phyloP scores from a whole-genome alignment of 1,140 invertebrate genomes.

The Epicauta chinensis region DNA sequence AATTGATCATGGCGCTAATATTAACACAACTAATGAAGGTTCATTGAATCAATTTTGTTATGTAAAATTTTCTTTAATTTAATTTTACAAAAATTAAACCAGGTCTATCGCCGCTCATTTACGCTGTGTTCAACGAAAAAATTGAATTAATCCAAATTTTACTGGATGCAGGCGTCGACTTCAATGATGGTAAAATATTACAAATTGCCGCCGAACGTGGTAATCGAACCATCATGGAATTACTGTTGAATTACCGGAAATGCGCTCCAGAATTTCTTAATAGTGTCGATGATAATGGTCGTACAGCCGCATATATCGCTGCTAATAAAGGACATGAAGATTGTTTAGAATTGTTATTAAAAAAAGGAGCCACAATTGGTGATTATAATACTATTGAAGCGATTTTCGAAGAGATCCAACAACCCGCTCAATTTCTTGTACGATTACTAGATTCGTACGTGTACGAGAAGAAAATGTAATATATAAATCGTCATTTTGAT shows the following conservation, averaged over 20 bases:
- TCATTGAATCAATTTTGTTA: too few relatives aligned
- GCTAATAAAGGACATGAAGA: slow-evolving; percentile 4
- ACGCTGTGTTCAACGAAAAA: slow-evolving; percentile 10
- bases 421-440: slow-evolving; percentile 4
- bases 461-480: not conserved
- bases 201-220: slow-evolving; percentile 12
- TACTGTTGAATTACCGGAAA: slow-evolving; percentile 4
- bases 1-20: slow-evolving; percentile 15
- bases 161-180: slow-evolving; percentile 6
- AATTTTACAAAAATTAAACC: too few relatives aligned
- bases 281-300: slow-evolving; percentile 1
- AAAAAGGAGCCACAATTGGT: not conserved
- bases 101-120: slow-evolving; percentile 2
- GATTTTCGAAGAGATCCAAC: slow-evolving; percentile 12
- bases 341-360: slow-evolving; percentile 8
- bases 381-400: slow-evolving; percentile 7
- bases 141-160: not conserved
- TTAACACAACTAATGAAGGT: not conserved
- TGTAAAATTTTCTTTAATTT: too few relatives aligned
- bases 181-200: slow-evolving; percentile 2
- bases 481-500: too few relatives aligned
- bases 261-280: slow-evolving; percentile 1
- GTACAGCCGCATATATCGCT: slow-evolving; percentile 10
- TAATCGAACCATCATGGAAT: slow-evolving; percentile 1
- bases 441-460: slow-evolving; percentile 6